Base-by-base conservation (phyloP, 2,113 vertebrate species). In the Desmodus rotundus region DNA sequence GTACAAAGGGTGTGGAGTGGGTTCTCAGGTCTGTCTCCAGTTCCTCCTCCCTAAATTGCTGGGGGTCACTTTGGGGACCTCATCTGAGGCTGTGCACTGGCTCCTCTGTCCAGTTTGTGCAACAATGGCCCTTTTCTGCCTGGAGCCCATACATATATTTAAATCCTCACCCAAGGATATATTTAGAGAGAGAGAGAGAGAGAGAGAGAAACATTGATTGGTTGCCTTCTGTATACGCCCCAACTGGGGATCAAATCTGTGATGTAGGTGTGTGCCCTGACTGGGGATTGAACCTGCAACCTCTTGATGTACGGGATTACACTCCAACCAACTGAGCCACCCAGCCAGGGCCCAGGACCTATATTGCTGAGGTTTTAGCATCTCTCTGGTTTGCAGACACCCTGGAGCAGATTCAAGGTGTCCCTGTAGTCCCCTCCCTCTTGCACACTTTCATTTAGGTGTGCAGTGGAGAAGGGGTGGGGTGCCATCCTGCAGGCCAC, bases 91-190 rank as follows among this genome's bases (percentile, higher is more conserved):
- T 36, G 67, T 74, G 11, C 56, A 2, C 43, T 31, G 15, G 38
- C 8, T 1, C 31, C 3, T 36, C 22, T 1, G 1, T 68, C 36
- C 24, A 5, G 0, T 26, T 7, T 9, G 4, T 36, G 28, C 0
- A 3, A 26, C 14, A 14, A 2, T 14, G 11, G n/a, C 12, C 12
- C 38, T 31, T 31, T 68, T 73, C 47, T 70, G 36, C 67, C n/a
- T 28, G 12, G 52, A 20, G 13, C 80, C 70, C 33, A 28, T 7
- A 7, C 7, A 31, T 31, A 63, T 31, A 63, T 63, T 31, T 63
- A 63, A 31, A 31, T 63, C 61, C 61, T 63, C 61, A 15, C 28
- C 28, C 61, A 31, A 63, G 12, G 61, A 31, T 63, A 63, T 31
- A 31, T 63, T 63, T 63, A 63, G 12, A 31, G 26, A 63, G 28